Percentiles rank a stretch among this genome's conserved stretches.
Evolutionary conservation across 2,797 vertebrate genomes (phyloP).

Genomic region (Tragelaphus eurycerus): DNA sequence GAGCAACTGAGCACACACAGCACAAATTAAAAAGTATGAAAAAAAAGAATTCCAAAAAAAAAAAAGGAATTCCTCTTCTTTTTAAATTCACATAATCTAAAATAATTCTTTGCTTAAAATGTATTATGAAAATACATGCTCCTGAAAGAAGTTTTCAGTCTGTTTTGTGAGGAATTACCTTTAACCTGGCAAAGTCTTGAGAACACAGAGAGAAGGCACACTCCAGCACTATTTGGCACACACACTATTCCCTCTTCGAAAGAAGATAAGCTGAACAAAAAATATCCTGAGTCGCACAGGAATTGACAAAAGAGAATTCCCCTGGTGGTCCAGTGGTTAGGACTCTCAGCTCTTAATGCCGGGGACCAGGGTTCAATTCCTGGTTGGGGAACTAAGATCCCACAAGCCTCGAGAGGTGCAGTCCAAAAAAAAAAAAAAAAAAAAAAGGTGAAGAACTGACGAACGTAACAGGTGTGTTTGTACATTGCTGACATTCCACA

Average conservation of each 20-base stretch:
- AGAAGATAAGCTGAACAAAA: background rate
- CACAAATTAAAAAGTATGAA: background rate
- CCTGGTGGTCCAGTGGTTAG: background rate
- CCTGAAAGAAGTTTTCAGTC: background rate
- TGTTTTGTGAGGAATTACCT: background rate
- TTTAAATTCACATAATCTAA: conserved; percentile 14
- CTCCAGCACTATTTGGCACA: background rate
- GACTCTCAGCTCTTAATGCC: background rate
- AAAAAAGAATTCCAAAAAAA: background rate
- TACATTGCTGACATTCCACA: background rate
- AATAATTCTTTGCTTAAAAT: conserved; percentile 19
- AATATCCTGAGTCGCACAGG: background rate
- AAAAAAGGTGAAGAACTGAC: background rate
- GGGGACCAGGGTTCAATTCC: background rate
- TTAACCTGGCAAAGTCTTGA: background rate
- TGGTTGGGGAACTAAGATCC: background rate
- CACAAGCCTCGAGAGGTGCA: background rate
- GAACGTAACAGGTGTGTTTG: conserved; percentile 3
- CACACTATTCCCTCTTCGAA: background rate
- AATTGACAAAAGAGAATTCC: background rate
- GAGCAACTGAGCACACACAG: background rate
- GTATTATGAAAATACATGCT: background rate
- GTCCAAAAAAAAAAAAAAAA: background rate
- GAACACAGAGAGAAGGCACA: background rate
- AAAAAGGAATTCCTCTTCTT: background rate